Evolutionary conservation across 2,113 vertebrate genomes (phyloP).

Genomic region (Corythornis cristatus): DNA sequence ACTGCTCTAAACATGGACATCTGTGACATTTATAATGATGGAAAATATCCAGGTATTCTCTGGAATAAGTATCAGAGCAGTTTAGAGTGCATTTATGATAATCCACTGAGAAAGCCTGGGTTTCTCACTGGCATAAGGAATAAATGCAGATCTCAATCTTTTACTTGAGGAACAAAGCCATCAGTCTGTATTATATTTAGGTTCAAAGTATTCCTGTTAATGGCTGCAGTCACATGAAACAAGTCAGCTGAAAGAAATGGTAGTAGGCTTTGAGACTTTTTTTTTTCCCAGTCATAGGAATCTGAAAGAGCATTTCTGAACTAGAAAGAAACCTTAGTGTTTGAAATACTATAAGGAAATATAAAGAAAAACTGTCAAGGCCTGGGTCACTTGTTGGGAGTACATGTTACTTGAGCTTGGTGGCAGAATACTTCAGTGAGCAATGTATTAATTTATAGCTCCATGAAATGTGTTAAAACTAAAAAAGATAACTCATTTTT

Average conservation of each 20-base stretch:
- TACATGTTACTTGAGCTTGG: not conserved
- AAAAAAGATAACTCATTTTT: not conserved
- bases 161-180: not conserved
- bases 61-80: not conserved
- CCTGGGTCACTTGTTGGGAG: not conserved
- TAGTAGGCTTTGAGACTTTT: not conserved
- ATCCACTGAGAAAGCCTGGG: not conserved
- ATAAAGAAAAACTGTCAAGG: not conserved
- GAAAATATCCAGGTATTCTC: conserved; percentile 11
- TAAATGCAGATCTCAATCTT: not conserved
- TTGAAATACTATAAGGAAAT: not conserved
- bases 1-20: not conserved
- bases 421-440: not conserved
- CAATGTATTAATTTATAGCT: not conserved
- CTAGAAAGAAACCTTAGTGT: not conserved
- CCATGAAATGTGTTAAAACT: not conserved
- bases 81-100: conserved; percentile 3
- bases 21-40: not conserved
- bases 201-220: not conserved
- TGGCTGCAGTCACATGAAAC: not conserved
- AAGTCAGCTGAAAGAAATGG: not conserved
- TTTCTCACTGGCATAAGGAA: conserved; percentile 7
- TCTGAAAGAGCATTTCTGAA: not conserved
- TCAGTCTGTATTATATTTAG: not conserved
- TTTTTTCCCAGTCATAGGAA: not conserved